A percentile compares a stretch with the other conserved stretches of the same genome.
These are phyloP conservation scores for Phalera bucephala DNA, from an alignment of 2,888 invertebrate genomes.

Conservation along the genomic window DNA sequence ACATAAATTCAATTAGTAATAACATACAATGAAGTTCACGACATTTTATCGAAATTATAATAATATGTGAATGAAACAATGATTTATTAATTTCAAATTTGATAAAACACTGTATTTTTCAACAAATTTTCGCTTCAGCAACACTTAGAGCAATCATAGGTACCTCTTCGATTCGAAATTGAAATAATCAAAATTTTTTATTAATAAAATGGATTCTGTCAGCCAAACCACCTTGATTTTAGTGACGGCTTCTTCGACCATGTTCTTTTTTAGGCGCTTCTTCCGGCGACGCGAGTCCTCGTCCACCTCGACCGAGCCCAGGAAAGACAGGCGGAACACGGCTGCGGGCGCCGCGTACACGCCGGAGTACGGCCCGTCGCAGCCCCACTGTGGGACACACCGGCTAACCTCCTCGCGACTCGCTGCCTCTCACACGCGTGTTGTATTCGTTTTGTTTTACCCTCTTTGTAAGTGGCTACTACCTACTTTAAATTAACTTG, in stretches of 20 bases:
- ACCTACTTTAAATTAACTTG: too few relatives aligned
- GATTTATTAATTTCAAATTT: neutral
- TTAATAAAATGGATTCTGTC: slow-evolving; percentile 29
- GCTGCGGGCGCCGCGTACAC: slow-evolving; percentile 86
- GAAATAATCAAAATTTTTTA: too few relatives aligned
- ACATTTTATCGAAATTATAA: neutral
- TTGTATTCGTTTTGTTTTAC: slow-evolving; percentile 24
- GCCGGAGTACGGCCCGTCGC: slow-evolving; percentile 74
- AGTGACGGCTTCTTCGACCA: slow-evolving; percentile 94
- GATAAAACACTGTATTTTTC: neutral
- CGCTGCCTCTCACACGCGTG: slow-evolving; percentile 42
- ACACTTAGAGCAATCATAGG: neutral
- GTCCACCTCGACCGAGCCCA: slow-evolving; percentile 93
- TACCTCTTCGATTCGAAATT: neutral
- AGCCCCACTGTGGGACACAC: slow-evolving; percentile 68
- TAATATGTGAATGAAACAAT: neutral
- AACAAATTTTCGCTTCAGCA: neutral
- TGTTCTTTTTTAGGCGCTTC: slow-evolving; percentile 92
- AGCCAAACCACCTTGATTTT: slow-evolving; percentile 90
- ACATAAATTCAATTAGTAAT: slow-evolving; percentile 40
- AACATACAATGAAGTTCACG: neutral
- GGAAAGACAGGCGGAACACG: slow-evolving; percentile 91
- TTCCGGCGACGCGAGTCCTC: slow-evolving; percentile 90
- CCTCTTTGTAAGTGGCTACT: too few relatives aligned
- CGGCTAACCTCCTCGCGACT: slow-evolving; percentile 66